Conservation (phyloP, 2,888 invertebrate species). For the Lithophane semibrunnea region DNA sequence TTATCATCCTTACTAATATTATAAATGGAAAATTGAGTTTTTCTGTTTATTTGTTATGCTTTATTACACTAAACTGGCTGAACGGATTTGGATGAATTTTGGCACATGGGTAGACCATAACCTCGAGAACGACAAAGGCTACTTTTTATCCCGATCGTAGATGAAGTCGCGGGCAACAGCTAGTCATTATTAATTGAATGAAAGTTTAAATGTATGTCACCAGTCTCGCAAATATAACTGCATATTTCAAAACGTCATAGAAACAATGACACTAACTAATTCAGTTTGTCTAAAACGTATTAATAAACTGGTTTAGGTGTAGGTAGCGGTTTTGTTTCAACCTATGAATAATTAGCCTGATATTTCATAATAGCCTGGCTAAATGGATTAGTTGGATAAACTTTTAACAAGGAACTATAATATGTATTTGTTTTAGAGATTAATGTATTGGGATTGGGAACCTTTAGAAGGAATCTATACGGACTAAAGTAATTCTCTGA, state of each 20-base stretch:
- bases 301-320: constrained; percentile 62
- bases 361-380: constrained; percentile 40
- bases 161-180: no score
- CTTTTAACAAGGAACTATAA: constrained; percentile 15
- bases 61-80: no score
- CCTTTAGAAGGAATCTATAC: not conserved
- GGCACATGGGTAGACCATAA: no score
- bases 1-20: not conserved
- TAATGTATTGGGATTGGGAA: not conserved
- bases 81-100: no score
- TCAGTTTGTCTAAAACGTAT: constrained; percentile 58
- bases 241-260: constrained; percentile 43
- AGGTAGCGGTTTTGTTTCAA: constrained; percentile 59
- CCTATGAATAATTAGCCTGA: constrained; percentile 54
- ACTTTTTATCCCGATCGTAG: no score
- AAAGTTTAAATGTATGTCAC: constrained; percentile 2
- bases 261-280: constrained; percentile 53
- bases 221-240: constrained; percentile 22
- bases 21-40: no score
- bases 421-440: constrained; percentile 8
- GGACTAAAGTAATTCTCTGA: not conserved
- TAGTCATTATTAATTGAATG: not conserved
- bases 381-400: constrained; percentile 42
- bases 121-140: no score
- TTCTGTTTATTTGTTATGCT: no score